phyloP scores from a whole-genome alignment of 2,888 invertebrate genomes.

The Amblyjoppa fuscipennis region DNA sequence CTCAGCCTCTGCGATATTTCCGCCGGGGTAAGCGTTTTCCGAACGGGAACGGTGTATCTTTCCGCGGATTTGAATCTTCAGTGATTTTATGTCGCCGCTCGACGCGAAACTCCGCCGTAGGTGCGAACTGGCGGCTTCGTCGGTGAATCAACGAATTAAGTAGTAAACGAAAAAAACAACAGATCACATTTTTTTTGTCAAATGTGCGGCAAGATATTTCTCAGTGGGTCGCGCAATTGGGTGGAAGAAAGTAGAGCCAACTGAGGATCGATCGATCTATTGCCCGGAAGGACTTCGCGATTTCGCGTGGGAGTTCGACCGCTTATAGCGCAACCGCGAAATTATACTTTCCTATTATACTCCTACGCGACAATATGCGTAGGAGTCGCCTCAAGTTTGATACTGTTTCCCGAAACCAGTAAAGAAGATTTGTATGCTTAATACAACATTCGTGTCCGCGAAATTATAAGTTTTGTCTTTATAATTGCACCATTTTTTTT shows the following conservation, averaged over 20 bases:
- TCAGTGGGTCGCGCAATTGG: neutral
- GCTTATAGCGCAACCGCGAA: neutral
- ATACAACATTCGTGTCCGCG: neutral
- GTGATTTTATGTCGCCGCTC: neutral
- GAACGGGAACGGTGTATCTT: neutral
- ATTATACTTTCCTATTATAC: neutral
- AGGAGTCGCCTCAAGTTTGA: slow-evolving; percentile 1
- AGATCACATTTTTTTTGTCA: neutral
- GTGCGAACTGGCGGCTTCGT: no score
- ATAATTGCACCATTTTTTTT: neutral
- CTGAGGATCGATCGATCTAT: slow-evolving; percentile 5
- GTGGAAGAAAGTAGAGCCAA: neutral
- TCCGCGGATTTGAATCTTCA: neutral
- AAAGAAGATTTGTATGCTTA: neutral
- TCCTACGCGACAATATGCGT: neutral
- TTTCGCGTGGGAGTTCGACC: slow-evolving; percentile 14
- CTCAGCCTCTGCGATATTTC: slow-evolving; percentile 68
- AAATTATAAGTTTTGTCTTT: slow-evolving; percentile 23
- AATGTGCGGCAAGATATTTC: neutral
- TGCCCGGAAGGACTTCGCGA: neutral
- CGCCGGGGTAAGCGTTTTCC: slow-evolving; percentile 73
- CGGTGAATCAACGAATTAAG: neutral
- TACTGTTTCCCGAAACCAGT: neutral
- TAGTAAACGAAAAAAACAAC: neutral
- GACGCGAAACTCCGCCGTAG: neutral